Evolutionary conservation across 2,888 invertebrate genomes (phyloP), one percentile per base, ranked within the genome.

Genomic region (Nymphalis polychloros): DNA sequence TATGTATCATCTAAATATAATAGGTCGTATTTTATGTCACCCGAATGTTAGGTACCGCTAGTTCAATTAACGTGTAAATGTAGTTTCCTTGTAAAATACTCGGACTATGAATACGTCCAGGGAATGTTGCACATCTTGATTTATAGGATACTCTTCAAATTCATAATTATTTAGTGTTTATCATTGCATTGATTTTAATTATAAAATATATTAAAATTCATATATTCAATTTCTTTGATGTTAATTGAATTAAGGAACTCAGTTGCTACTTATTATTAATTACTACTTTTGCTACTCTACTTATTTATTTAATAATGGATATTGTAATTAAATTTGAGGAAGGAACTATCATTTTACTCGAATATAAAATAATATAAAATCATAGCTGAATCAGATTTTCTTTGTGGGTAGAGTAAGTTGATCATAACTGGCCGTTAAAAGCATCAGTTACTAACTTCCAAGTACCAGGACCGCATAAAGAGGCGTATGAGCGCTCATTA

Each of bases 401-500:
- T 57, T 57, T 57, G 41, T 57, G 57, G 57, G 57, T 55, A 31
- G 47, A 70, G 72, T 76, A 74, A 78, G 71, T 76, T 75, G 71
- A 76, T 77, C 74, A 77, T 74, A 75, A 74, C 72, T 68, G 77
- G 68, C 75, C 73, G 76, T 75, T 78, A 78, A 76, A 76, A 74
- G 75, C 77, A 69, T 70, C 70, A 72, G 71, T 70, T 62, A 73
- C 71, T 69, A 71, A 75, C 73, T 76, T 72, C 70, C 72, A 75
- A 75, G 77, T 75, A 78, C 76, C 75, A 79, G 81, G 84, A 81
- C 79, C 80, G 77, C 84, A 86, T 85, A 89, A 90, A 90, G 89
- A 88, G 88, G 86, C 83, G 83, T 85, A 86, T 86, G 86, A 85
- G 81, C 88, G 83, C 92, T 92, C 92, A 92, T 92, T 92, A 92